These are phyloP conservation scores for Vanessa atalanta DNA, from an alignment of 1,140 invertebrate species.

Conservation along the genomic window DNA sequence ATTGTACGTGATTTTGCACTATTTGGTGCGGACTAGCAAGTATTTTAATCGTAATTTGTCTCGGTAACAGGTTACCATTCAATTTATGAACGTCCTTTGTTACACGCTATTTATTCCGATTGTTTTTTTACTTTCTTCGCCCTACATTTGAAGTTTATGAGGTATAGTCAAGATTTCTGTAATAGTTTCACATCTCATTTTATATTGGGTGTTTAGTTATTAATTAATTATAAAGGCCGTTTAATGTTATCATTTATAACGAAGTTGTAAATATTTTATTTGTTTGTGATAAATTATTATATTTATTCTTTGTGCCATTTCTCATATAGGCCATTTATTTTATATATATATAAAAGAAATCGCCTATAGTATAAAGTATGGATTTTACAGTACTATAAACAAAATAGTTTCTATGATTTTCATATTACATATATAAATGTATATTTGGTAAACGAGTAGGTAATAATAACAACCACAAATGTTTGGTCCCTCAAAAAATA, in stretches of 20 bases:
- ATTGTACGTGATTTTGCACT: conserved; percentile 34
- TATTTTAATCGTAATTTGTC: conserved; percentile 27
- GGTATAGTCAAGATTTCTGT: background rate
- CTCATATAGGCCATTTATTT: background rate
- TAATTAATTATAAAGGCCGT: background rate
- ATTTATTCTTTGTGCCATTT: conserved; percentile 14
- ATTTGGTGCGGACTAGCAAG: conserved; percentile 20
- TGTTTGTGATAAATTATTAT: background rate
- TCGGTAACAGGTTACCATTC: conserved; percentile 29
- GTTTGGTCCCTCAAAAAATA: background rate
- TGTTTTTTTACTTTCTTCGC: conserved; percentile 34
- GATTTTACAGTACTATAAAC: no score
- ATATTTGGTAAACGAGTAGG: no score
- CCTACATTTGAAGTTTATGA: background rate
- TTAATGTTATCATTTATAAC: no score
- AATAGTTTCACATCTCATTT: background rate
- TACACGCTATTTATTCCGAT: conserved; percentile 11
- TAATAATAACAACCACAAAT: no score
- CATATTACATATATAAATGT: no score
- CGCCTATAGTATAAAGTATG: no score
- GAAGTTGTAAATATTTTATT: background rate
- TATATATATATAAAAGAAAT: no score
- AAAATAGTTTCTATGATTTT: no score
- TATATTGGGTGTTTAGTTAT: background rate
- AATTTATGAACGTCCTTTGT: conserved; percentile 37